Base-by-base conservation (phyloP, 2,113 vertebrate species). In the Triplophysa rosa region DNA sequence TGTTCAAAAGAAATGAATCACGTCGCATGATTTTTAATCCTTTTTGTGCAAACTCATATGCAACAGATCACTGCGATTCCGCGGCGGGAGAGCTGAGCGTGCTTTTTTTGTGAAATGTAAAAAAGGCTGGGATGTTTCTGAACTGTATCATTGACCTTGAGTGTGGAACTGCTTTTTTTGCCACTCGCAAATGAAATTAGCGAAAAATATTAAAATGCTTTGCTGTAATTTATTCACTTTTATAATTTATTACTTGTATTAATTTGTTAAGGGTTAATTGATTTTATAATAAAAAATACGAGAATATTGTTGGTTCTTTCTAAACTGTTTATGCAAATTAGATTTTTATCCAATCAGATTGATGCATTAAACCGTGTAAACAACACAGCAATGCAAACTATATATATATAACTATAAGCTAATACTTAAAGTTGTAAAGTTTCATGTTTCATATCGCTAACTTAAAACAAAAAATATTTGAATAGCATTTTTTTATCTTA, bases 1-100 rank as follows among this genome's bases (percentile, higher is more conserved):
- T 65, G 65, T 71, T 61, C 26, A 78, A 76, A 79, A 76, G 16
- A 77, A 77, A 54, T n/a, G 19, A 40, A 54, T 69, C 33, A 49
- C 45, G 63, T 40, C 4, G 4, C 42, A 70, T 47, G 29, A 26
- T 56, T 79, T 64, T 47, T 79, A n/a, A 75, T 79, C 29, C 64
- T 68, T 71, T 67, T 76, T 37, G 42, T 29, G 58, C 23, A 26
- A 67, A 71, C 63, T 77, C 12, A 6, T 4, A 29, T 11, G 24
- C 66, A 42, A 26, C n/a, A 24, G 8, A 71, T 66, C 49, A 71
- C 67, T 67, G 3, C 21, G 33, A 62, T 67, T 65, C 61, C 58
- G 61, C 52, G 63, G 77, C 17, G 49, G 56, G 70, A 58, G 63
- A 33, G 21, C 54, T 1, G 40, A 62, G 24, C 24, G 7, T 9